phyloP scores from a whole-genome alignment of 2,113 vertebrate species.

The Vidua chalybeata region DNA sequence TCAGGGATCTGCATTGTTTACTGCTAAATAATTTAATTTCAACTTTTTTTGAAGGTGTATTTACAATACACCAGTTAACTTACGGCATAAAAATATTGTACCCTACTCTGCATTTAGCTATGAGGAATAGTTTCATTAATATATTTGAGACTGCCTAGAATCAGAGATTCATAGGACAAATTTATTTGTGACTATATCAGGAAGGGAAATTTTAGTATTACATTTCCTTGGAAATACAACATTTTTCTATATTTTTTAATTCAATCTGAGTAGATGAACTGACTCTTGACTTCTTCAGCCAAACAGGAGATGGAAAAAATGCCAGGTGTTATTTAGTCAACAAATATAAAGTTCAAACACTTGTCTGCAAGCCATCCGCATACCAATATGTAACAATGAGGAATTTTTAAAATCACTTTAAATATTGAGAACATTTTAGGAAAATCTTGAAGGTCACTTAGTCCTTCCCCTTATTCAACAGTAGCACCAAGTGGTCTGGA shows the following conservation, averaged over 20 bases:
- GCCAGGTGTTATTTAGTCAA: not conserved
- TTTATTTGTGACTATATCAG: not conserved
- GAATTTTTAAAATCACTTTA: not conserved
- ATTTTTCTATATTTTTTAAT: not conserved
- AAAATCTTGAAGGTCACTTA: not conserved
- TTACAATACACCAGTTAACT: not conserved
- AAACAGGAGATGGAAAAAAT: not conserved
- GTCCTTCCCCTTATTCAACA: accelerated
- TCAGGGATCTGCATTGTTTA: not conserved
- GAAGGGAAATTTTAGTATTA: not conserved
- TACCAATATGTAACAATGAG: not conserved
- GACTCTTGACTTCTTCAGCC: not conserved
- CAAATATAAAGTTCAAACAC: not conserved
- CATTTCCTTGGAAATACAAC: not conserved
- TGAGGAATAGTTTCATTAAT: not conserved
- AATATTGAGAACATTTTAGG: not conserved
- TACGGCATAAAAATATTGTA: not conserved
- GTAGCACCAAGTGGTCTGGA: not conserved
- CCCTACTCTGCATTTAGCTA: not conserved
- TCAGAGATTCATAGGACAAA: not conserved
- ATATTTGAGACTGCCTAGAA: not conserved
- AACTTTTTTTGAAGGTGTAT: not conserved
- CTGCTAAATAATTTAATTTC: not conserved
- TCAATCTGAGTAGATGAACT: not conserved
- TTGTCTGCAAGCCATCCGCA: not conserved